phyloP scores from a whole-genome alignment of 2,888 invertebrate species.

The Melinaea menophilus region DNA sequence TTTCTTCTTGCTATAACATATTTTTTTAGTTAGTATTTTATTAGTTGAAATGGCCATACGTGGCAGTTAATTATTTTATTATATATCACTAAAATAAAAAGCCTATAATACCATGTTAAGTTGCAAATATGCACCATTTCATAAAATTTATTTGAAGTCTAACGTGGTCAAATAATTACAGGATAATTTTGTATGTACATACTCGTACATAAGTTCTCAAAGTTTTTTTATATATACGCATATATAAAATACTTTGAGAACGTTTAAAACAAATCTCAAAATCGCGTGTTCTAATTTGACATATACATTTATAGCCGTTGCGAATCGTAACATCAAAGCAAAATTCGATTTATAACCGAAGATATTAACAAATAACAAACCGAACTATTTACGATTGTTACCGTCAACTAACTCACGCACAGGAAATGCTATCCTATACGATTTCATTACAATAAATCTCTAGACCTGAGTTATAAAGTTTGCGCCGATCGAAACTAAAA shows the following conservation, averaged over 20 bases:
- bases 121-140: no score
- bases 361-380: conserved; percentile 57
- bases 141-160: no score
- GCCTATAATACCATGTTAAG: no score
- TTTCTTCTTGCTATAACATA: no score
- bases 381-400: conserved; percentile 58
- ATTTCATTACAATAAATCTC: conserved; percentile 71
- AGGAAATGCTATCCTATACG: conserved; percentile 60
- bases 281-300: conserved; percentile 34
- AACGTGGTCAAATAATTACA: no score
- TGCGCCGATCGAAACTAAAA: conserved; percentile 59
- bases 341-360: conserved; percentile 42
- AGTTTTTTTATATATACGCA: no score
- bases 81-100: no score
- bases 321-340: conserved; percentile 37
- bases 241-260: not conserved
- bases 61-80: no score
- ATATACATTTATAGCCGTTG: conserved; percentile 27
- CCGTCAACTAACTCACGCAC: conserved; percentile 56
- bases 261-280: conserved; percentile 13
- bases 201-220: no score
- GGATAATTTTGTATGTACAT: no score
- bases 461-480: conserved; percentile 60
- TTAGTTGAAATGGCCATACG: no score
- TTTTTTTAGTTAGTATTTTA: no score